phyloP scores from a whole-genome alignment of 53 echinoderm and acorn worm genomes.

The Luidia sarsii region DNA sequence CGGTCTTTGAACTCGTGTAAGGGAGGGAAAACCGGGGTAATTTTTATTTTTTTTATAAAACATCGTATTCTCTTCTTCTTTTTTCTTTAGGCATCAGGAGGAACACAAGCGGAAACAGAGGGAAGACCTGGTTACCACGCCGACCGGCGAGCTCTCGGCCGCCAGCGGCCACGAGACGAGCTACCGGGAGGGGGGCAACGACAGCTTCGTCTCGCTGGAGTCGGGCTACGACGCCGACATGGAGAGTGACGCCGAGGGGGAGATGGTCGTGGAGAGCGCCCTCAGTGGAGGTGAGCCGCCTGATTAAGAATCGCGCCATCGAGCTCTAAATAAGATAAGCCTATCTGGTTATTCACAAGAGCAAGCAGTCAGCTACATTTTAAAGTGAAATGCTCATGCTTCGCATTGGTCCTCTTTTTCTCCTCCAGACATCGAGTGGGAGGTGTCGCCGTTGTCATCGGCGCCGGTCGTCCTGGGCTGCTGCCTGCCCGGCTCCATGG shows the following conservation, averaged over 20 bases:
- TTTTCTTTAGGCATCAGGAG: slow-evolving; percentile 15
- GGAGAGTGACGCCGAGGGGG: slow-evolving; percentile 60
- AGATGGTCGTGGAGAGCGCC: slow-evolving; percentile 5
- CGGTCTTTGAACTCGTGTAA: too few relatives aligned
- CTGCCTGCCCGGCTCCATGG: too few relatives aligned
- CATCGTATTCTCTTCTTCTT: neutral
- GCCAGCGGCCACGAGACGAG: slow-evolving; percentile 26
- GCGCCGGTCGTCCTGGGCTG: too few relatives aligned
- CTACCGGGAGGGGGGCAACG: slow-evolving; percentile 29
- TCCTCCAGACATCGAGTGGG: too few relatives aligned
- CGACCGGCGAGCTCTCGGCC: slow-evolving; percentile 67
- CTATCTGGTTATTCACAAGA: too few relatives aligned
- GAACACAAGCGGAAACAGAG: slow-evolving; percentile 45
- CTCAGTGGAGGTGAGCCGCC: slow-evolving; percentile 34
- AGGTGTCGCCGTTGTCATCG: too few relatives aligned
- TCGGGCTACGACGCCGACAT: slow-evolving; percentile 64
- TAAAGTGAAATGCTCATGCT: too few relatives aligned
- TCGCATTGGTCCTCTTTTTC: too few relatives aligned
- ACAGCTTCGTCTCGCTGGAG: slow-evolving; percentile 50
- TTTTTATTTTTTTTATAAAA: neutral
- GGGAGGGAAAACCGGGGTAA: neutral
- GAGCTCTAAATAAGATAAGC: too few relatives aligned
- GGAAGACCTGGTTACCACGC: slow-evolving; percentile 75
- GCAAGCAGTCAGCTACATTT: too few relatives aligned
- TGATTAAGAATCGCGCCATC: too few relatives aligned